Base-by-base conservation (phyloP, 2,797 vertebrate species). In the Cynopterus sphinx region DNA sequence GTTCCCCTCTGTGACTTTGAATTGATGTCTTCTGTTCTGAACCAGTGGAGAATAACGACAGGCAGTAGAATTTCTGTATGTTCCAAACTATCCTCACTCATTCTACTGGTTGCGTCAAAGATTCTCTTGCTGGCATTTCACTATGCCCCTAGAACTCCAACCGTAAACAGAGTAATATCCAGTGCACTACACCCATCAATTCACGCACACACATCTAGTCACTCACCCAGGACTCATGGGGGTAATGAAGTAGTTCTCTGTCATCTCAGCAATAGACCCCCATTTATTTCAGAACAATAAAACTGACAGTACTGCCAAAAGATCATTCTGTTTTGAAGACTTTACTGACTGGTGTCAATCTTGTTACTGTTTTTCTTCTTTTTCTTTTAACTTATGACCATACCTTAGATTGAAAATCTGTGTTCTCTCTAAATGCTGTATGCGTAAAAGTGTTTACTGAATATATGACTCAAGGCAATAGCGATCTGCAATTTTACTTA, bases 21-120 rank as follows among this genome's bases (percentile, higher is more conserved):
- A 89, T 5, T 96, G 26, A 97, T 55, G 61, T 94, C 91, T 88
- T 91, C n/a, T 94, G 61, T 97, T 96, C 90, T 94, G 51, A 96
- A 59, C 21, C 95, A 96, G 68, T 88, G 65, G 73, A 97, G 93
- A 83, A 83, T 41, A 43, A 77, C 17, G 0, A 59, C 39, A 90
- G 41, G 46, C 78, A 73, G 41, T 63, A 65, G 41, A 91, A 95
- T 92, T 95, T 81, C 81, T 96, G 46, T 96, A 2, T 67, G 16
- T 94, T 59, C 68, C 83, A 73, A 67, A 43, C 46, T 59, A 19
- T 74, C 63, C 41, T 88, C 31, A 53, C 22, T 83, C 79, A 73
- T 11, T 63, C 31, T 82, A 8, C 6, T 79, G 87, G 75, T 3
- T 75, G 43, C 78, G 46, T 43, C 81, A 85, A 49, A 49, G 88